A percentile compares a stretch with the other conserved stretches of the same genome.
Evolutionary conservation across 64 coral and sea anemone genomes (phyloP).

Genomic region (Montipora sp.): DNA sequence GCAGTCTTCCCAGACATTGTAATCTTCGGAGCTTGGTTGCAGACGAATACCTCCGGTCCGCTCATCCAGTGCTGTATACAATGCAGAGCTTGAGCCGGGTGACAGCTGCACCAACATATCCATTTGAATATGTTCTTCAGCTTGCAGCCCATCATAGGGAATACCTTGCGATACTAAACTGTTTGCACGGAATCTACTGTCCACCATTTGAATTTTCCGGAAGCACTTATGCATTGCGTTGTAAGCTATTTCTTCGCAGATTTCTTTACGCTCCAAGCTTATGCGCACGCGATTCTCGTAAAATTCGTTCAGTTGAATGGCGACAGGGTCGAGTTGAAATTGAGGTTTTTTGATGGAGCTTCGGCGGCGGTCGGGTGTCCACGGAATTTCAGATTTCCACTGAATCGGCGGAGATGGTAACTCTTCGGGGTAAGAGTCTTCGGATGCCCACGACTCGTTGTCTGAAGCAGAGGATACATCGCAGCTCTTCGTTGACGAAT

Average conservation of each 20-base stretch:
- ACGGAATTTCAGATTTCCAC: constrained; percentile 71
- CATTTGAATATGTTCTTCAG: constrained; percentile 87
- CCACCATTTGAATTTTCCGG: constrained; percentile 92
- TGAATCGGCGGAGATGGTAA: background rate
- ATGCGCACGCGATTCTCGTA: constrained; percentile 95
- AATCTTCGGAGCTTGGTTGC: constrained; percentile 77
- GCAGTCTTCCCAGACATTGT: constrained; percentile 86
- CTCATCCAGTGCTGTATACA: constrained; percentile 83
- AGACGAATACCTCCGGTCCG: constrained; percentile 72
- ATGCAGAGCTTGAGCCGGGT: constrained; percentile 78
- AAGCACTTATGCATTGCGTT: constrained; percentile 85
- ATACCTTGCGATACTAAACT: constrained; percentile 95
- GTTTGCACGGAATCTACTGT: constrained; percentile 94
- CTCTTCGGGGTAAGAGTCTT: constrained; percentile 53
- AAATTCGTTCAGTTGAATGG: constrained; percentile 87
- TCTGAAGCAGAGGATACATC: constrained; percentile 58
- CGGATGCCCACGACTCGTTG: constrained; percentile 71
- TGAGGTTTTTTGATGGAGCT: constrained; percentile 91
- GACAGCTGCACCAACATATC: constrained; percentile 94
- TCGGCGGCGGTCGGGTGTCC: constrained; percentile 54
- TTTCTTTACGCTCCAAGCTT: constrained; percentile 94
- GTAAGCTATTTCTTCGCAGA: constrained; percentile 97
- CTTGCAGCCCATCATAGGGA: constrained; percentile 91
- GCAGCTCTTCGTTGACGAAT: constrained; percentile 19
- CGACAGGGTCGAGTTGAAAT: constrained; percentile 80